Percentiles rank a stretch among this genome's conserved stretches.
phyloP scores from a whole-genome alignment of 2,113 vertebrate species.

The Rissa tridactyla region DNA sequence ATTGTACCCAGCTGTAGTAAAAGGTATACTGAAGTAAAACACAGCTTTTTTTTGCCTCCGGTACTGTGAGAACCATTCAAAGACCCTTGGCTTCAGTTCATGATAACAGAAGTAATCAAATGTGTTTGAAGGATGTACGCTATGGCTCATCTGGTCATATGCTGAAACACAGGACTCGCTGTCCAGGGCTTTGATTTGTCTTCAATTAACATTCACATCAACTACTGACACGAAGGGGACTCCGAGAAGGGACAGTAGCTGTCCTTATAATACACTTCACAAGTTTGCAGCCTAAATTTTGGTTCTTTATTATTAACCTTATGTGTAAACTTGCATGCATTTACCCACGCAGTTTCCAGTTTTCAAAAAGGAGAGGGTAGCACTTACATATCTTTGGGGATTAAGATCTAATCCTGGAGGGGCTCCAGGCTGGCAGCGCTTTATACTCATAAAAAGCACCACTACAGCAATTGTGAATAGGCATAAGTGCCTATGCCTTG shows the following conservation, averaged over 20 bases:
- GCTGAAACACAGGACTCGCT: background rate
- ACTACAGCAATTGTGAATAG: background rate
- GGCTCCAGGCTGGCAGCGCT: background rate
- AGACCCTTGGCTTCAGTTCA: background rate
- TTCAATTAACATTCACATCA: background rate
- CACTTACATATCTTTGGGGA: background rate
- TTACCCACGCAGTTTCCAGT: background rate
- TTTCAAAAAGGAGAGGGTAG: background rate
- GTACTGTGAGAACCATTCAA: background rate
- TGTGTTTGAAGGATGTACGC: background rate
- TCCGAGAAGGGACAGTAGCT: background rate
- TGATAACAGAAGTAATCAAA: background rate
- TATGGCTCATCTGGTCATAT: background rate
- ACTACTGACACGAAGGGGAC: background rate
- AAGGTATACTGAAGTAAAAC: constrained; percentile 17
- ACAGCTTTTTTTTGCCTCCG: background rate
- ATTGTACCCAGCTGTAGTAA: background rate
- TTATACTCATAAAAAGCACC: background rate
- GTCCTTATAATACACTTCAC: background rate
- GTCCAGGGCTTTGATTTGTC: background rate
- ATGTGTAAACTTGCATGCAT: background rate
- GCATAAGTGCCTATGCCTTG: background rate
- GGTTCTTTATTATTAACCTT: background rate
- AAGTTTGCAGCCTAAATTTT: background rate
- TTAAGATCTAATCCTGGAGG: background rate